Evolutionary conservation across 2,797 vertebrate species (phyloP).

Genomic region (Coranthus polyacanthus): DNA sequence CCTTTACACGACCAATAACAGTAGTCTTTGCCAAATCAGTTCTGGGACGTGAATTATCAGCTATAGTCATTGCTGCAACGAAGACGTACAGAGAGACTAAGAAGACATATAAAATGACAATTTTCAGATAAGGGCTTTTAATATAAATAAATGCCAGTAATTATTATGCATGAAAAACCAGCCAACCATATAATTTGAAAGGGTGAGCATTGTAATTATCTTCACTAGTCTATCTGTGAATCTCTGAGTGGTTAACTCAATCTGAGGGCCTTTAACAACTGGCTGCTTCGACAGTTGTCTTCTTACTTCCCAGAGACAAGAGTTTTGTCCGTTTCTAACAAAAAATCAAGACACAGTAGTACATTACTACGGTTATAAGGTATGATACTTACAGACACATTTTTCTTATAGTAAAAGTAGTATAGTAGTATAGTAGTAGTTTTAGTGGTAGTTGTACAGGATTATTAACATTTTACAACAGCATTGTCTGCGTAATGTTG

Average conservation of each 20-base stretch:
- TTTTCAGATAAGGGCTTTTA: conserved; percentile 19
- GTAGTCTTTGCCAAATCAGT: background rate
- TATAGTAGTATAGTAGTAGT: too few relatives aligned
- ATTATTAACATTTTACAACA: too few relatives aligned
- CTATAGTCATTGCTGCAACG: conserved; percentile 9
- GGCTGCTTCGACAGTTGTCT: too few relatives aligned
- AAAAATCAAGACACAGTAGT: too few relatives aligned
- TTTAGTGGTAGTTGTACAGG: too few relatives aligned
- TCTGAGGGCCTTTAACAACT: conserved; percentile 4
- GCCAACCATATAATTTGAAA: conserved; percentile 48
- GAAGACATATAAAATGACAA: conserved; percentile 4
- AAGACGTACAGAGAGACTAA: conserved; percentile 1
- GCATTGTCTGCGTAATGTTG: too few relatives aligned
- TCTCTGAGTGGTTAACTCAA: conserved; percentile 21
- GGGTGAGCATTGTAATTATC: conserved; percentile 48
- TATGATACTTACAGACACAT: too few relatives aligned
- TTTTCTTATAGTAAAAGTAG: too few relatives aligned
- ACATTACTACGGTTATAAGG: too few relatives aligned
- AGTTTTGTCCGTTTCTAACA: too few relatives aligned
- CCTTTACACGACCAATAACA: conserved; percentile 3
- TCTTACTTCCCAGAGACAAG: too few relatives aligned
- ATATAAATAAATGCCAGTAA: conserved; percentile 31
- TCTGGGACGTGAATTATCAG: background rate
- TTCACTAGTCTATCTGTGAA: conserved; percentile 19
- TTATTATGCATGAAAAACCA: conserved; percentile 31